Conservation (phyloP, 2,888 invertebrate genomes). For the Perizoma flavofasciatum region DNA sequence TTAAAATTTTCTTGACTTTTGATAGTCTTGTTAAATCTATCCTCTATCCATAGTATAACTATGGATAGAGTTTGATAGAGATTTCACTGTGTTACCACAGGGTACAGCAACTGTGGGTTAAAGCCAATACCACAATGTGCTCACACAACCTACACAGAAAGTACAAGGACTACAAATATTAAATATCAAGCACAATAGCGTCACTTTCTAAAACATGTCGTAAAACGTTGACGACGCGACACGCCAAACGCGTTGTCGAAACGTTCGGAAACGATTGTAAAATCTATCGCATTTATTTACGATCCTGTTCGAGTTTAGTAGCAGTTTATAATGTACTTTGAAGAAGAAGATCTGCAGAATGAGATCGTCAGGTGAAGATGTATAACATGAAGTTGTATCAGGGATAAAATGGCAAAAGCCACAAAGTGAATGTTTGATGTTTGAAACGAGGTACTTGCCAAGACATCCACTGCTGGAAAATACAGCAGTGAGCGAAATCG, state of each 20-base stretch:
- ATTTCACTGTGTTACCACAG: too few relatives aligned
- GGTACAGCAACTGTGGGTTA: too few relatives aligned
- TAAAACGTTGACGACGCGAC: conserved; percentile 19
- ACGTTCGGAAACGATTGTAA: conserved; percentile 19
- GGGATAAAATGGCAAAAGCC: too few relatives aligned
- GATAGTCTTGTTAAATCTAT: too few relatives aligned
- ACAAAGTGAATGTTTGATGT: too few relatives aligned
- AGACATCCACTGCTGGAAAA: too few relatives aligned
- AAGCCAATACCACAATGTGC: conserved; percentile 1
- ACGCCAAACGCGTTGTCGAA: conserved; percentile 1
- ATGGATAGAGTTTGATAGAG: too few relatives aligned
- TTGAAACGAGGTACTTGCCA: too few relatives aligned
- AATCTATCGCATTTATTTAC: conserved; percentile 25
- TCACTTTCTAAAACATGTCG: conserved; percentile 19
- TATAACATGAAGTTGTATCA: too few relatives aligned
- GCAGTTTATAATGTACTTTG: conserved; percentile 13
- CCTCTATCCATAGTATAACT: too few relatives aligned
- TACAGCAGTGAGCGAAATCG: too few relatives aligned
- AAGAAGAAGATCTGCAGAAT: conserved; percentile 12
- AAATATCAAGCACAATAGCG: conserved; percentile 14
- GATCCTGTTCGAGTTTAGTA: conserved; percentile 18
- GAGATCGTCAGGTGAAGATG: conserved; percentile 1
- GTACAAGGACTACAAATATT: conserved; percentile 8
- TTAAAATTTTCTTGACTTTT: too few relatives aligned
- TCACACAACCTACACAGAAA: background rate